Evolutionary conservation across 2,797 vertebrate species (phyloP).

Genomic region (Sternotherus odoratus): DNA sequence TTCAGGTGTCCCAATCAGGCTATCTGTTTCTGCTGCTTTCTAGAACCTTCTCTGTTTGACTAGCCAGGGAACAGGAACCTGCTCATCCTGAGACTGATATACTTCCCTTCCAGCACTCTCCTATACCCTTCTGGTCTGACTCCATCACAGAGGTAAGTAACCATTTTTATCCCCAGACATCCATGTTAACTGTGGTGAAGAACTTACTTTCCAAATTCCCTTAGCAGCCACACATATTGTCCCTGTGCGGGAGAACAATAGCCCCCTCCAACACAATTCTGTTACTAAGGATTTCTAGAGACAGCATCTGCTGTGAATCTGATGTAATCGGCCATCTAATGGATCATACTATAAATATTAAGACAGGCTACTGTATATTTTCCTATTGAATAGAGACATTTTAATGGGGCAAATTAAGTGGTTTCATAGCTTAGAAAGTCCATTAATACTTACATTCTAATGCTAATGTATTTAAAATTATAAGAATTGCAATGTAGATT

Average conservation of each 20-base stretch:
- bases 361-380: background rate
- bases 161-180: background rate
- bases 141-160: too few relatives aligned
- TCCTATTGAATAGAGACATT: background rate
- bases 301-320: background rate
- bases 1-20: too few relatives aligned
- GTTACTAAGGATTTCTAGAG: slow-evolving; percentile 5
- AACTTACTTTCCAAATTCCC: background rate
- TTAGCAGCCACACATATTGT: slow-evolving; percentile 21
- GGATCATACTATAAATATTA: background rate
- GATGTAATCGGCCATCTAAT: background rate
- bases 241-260: background rate
- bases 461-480: slow-evolving; percentile 29
- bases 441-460: slow-evolving; percentile 43
- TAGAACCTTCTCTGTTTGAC: too few relatives aligned
- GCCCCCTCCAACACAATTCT: slow-evolving; percentile 4
- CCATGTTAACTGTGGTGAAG: slow-evolving; percentile 13
- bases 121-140: too few relatives aligned
- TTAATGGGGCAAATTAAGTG: slow-evolving; percentile 57
- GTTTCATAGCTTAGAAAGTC: slow-evolving; percentile 39
- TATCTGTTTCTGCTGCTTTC: too few relatives aligned
- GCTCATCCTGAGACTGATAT: too few relatives aligned
- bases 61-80: too few relatives aligned
- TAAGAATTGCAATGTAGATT: background rate
- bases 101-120: too few relatives aligned